Percentiles rank a stretch among this genome's conserved stretches.
These are phyloP conservation scores for Torymus aiolomorphi DNA, from an alignment of 2,888 invertebrate species.

Conservation along the genomic window DNA sequence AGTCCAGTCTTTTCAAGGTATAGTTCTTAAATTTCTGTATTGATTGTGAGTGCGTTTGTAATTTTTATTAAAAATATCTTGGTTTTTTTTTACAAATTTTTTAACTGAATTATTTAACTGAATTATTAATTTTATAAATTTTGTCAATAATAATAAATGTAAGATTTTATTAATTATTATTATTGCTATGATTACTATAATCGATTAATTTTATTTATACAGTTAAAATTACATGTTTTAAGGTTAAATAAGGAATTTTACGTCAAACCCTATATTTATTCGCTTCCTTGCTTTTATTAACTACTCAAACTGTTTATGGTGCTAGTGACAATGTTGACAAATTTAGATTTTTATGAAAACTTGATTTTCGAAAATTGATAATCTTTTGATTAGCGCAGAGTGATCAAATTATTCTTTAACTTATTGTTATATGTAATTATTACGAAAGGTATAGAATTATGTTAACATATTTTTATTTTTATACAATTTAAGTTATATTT, in stretches of 20 bases:
- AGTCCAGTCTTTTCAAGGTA: constrained; percentile 89
- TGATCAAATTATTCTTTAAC: constrained; percentile 48
- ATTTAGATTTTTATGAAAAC: constrained; percentile 33
- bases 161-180: not conserved
- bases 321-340: constrained; percentile 49
- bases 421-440: constrained; percentile 9
- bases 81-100: constrained; percentile 1
- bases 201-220: not conserved
- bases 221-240: constrained; percentile 17
- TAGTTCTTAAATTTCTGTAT: constrained; percentile 23
- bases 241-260: constrained; percentile 10
- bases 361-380: constrained; percentile 30
- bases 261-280: constrained; percentile 11
- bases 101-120: not conserved
- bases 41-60: constrained; percentile 41
- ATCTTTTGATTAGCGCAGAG: constrained; percentile 51
- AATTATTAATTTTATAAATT: not conserved
- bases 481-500: constrained; percentile 9
- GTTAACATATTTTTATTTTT: not conserved
- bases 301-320: constrained; percentile 30
- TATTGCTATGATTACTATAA: not conserved
- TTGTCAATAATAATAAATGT: not conserved
- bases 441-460: constrained; percentile 21
- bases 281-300: constrained; percentile 34
- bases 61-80: constrained; percentile 11